A percentile compares a stretch with the other conserved stretches of the same genome.
phyloP scores from a whole-genome alignment of 2,113 vertebrate genomes.

The Syrrhaptes paradoxus region DNA sequence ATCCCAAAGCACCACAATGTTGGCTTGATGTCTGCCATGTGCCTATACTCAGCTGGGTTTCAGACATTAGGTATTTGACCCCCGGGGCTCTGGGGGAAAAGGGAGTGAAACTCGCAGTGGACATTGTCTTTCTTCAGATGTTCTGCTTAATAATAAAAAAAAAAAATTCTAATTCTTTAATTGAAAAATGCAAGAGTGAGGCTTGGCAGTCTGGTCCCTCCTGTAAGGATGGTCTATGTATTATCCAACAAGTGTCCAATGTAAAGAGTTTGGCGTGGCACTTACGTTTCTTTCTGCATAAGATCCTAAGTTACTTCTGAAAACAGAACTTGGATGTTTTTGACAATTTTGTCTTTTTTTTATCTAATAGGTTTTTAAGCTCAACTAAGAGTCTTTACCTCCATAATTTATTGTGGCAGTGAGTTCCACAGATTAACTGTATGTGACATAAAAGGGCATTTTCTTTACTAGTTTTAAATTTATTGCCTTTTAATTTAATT shows the following conservation, averaged over 20 bases:
- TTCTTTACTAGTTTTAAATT: constrained; percentile 56
- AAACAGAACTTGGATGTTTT: not conserved
- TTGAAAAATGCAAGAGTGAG: not conserved
- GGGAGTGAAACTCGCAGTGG: not conserved
- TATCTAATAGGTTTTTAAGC: constrained; percentile 31
- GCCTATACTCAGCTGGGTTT: not conserved
- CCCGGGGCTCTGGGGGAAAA: not conserved
- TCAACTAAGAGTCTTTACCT: constrained; percentile 18
- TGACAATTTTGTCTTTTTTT: constrained; percentile 16
- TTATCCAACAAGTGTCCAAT: not conserved
- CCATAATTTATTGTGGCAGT: constrained; percentile 16
- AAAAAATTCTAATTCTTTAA: not conserved
- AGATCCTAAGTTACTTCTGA: not conserved
- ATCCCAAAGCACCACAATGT: not conserved
- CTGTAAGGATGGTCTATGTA: not conserved
- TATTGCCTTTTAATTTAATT: constrained; percentile 63
- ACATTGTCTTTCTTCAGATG: not conserved
- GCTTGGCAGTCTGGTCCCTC: not conserved
- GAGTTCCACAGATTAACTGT: constrained; percentile 32
- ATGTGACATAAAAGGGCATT: constrained; percentile 54
- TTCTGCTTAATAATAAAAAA: not conserved
- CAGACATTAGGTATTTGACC: not conserved
- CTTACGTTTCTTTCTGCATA: not conserved
- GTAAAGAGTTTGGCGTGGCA: not conserved
- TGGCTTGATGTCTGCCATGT: not conserved